Evolutionary conservation across 2,797 vertebrate genomes (phyloP), one percentile per base, ranked within the genome.

Genomic region (Apogon hyalosoma): DNA sequence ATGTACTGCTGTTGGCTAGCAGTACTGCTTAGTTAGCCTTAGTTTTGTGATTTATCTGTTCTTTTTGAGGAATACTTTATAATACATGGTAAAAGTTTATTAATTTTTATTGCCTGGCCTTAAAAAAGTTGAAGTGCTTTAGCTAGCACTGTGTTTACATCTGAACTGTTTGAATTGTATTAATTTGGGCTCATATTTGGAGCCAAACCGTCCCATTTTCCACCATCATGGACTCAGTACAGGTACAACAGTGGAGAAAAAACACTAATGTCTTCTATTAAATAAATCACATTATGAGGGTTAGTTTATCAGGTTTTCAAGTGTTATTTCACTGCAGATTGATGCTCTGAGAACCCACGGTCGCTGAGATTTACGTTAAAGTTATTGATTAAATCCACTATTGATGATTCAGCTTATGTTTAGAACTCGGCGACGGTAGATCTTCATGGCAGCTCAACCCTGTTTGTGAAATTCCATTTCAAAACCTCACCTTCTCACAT

Each of bases 381-480:
- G 2, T 24, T 24, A 24, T 24, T 4, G 2, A 24, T 24, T 24
- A 24, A 24, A 24, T 24, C 21, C 21, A 24, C 21, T 24, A 24
- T 24, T 24, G 4, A 24, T 24, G 21, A 24, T 24, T 24, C 21
- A 4, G 4, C 21, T 24, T 24, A 24, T 24, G 21, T 24, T 24
- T 24, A 2, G 4, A 24, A 24, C 21, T 24, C 21, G 4, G 21
- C 21, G 21, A 24, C 4, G 21, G 21, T 24, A 9, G 18, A 7
- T 46, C 56, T 24, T 66, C 41, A 60, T 49, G 6, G 63, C 50
- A 68, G 69, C 64, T 64, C 24, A 39, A 57, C n/a, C 40, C 47
- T 9, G 55, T 33, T 8, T 2, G 75, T 77, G 59, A 65, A 82
- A 63, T 71, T 39, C 52, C 12, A 7, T 69, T 76, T 68, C 46